Evolutionary conservation across 2,797 vertebrate species (phyloP).

Genomic region (Pseudomugil gertrudae): DNA sequence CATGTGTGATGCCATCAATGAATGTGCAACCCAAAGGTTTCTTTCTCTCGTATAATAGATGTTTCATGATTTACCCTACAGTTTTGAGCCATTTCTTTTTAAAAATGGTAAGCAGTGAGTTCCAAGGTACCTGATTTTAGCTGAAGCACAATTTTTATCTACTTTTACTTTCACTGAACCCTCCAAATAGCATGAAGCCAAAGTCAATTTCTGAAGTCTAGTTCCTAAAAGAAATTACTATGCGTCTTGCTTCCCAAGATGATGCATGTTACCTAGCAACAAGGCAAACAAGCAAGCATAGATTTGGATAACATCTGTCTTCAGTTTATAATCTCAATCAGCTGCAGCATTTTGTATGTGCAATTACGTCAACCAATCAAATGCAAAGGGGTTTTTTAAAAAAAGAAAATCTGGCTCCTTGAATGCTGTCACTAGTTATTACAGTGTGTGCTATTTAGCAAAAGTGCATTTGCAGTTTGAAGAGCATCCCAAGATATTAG

Average conservation of each 20-base stretch:
- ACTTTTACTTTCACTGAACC: conserved; percentile 30
- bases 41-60: conserved; percentile 39
- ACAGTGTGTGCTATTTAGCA: conserved; percentile 82
- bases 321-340: conserved; percentile 72
- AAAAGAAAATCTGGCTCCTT: conserved; percentile 66
- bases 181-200: conserved; percentile 6
- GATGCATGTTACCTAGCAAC: conserved; percentile 58
- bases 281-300: conserved; percentile 56
- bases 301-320: conserved; percentile 69
- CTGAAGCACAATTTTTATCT: conserved; percentile 9
- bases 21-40: conserved; percentile 50
- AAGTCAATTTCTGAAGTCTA: conserved; percentile 27
- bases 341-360: conserved; percentile 53
- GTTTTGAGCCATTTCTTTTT: neutral
- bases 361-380: conserved; percentile 76
- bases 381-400: conserved; percentile 69
- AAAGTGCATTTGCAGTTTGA: conserved; percentile 86
- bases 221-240: conserved; percentile 26
- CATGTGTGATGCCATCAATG: conserved; percentile 36
- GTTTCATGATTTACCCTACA: conserved; percentile 28
- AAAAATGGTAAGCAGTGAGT: neutral
- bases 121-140: conserved; percentile 14
- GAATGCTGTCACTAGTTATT: conserved; percentile 86
- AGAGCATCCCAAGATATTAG: conserved; percentile 88
- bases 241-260: conserved; percentile 35